phyloP scores from a whole-genome alignment of 1,140 invertebrate genomes.

The Pinna nobilis region DNA sequence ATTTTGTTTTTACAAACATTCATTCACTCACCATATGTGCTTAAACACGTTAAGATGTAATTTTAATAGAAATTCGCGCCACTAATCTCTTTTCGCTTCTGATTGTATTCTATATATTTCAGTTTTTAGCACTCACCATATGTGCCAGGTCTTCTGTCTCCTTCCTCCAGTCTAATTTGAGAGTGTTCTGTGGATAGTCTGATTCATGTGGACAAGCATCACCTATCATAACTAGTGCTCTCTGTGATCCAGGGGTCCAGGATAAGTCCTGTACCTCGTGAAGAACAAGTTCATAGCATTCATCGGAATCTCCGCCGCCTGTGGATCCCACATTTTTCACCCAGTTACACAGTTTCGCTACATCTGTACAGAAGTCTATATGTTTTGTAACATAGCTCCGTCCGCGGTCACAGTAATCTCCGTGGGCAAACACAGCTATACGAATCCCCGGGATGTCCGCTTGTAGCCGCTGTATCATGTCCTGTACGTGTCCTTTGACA shows the following conservation, averaged over 20 bases:
- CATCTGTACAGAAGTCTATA: slow-evolving; percentile 53
- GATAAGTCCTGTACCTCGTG: slow-evolving; percentile 55
- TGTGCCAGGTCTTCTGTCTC: slow-evolving; percentile 47
- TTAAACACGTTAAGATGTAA: too few relatives aligned
- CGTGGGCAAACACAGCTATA: slow-evolving; percentile 57
- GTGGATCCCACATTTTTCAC: slow-evolving; percentile 48
- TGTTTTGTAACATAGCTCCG: slow-evolving; percentile 56
- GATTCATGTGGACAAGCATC: slow-evolving; percentile 59
- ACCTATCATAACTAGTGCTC: slow-evolving; percentile 62
- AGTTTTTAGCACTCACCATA: slow-evolving; percentile 30
- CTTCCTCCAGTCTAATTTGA: slow-evolving; percentile 57
- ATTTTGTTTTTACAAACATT: too few relatives aligned
- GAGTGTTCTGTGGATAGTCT: slow-evolving; percentile 47
- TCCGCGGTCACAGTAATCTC: slow-evolving; percentile 61
- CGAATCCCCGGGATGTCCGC: slow-evolving; percentile 51
- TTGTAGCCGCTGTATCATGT: slow-evolving; percentile 59
- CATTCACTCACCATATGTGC: too few relatives aligned
- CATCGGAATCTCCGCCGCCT: slow-evolving; percentile 52
- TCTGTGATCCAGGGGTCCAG: slow-evolving; percentile 61
- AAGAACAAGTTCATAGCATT: slow-evolving; percentile 66
- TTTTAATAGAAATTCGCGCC: too few relatives aligned
- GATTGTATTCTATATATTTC: neutral
- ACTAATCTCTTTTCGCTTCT: too few relatives aligned
- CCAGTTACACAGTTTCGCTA: slow-evolving; percentile 52
- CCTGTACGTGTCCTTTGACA: slow-evolving; percentile 60